Evolutionary conservation across 2,797 vertebrate species (phyloP).

Genomic region (Spinus olivaceus): DNA sequence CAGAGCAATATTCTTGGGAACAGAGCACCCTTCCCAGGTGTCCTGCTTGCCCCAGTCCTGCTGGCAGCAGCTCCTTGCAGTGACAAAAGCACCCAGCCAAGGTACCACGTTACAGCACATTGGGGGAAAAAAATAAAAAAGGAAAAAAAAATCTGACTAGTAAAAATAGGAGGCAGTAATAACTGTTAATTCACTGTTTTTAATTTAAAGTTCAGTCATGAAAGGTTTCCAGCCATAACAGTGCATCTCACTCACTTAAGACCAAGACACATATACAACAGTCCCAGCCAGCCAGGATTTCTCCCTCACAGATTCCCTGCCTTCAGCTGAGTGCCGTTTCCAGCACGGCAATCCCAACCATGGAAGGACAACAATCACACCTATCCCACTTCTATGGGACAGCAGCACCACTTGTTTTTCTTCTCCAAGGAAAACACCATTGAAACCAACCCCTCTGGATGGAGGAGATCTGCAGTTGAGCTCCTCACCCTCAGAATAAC

Average conservation of each 20-base stretch:
- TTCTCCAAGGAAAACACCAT: neutral
- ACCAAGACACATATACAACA: neutral
- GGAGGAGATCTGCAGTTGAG: neutral
- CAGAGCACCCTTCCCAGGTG: neutral
- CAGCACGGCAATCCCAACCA: neutral
- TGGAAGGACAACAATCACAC: neutral
- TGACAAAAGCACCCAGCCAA: neutral
- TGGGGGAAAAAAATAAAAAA: fast-evolving
- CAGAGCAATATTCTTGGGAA: neutral
- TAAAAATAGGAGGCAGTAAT: neutral
- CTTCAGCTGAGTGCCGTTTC: neutral
- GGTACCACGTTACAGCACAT: fast-evolving
- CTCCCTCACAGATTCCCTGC: neutral
- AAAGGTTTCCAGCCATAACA: neutral
- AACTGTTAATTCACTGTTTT: neutral
- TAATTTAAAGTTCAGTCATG: neutral
- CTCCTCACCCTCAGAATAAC: neutral
- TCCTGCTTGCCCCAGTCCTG: neutral
- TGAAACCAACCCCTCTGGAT: neutral
- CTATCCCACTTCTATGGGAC: neutral
- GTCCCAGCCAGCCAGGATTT: neutral
- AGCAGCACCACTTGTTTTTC: neutral
- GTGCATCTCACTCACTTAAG: neutral
- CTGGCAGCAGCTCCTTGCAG: neutral
- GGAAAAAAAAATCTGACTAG: neutral